These are phyloP conservation scores for Solea senegalensis DNA, from an alignment of 2,113 vertebrate genomes.

Conservation along the genomic window DNA sequence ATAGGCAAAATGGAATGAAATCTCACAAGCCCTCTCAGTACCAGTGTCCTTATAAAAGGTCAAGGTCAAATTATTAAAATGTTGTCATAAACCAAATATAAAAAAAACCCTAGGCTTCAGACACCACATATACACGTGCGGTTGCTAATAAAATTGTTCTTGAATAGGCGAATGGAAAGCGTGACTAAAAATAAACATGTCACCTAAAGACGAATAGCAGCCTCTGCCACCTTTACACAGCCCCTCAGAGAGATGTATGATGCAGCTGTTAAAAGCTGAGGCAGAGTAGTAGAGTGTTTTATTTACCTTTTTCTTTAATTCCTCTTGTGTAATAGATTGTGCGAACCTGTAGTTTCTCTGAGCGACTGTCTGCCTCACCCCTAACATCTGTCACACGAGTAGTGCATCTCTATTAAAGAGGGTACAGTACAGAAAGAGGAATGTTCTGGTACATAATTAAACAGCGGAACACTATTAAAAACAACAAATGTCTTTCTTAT, in stretches of 20 bases:
- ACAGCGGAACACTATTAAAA: background rate
- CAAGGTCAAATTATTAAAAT: background rate
- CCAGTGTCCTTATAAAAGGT: too few relatives aligned
- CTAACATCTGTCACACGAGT: slow-evolving; percentile 52
- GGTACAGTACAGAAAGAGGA: slow-evolving; percentile 33
- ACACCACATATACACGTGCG: slow-evolving; percentile 2
- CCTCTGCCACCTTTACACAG: slow-evolving; percentile 57
- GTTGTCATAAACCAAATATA: background rate
- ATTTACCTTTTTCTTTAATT: slow-evolving; percentile 59
- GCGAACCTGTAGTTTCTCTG: slow-evolving; percentile 55
- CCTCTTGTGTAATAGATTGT: slow-evolving; percentile 67
- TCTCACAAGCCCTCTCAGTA: too few relatives aligned
- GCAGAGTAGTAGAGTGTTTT: slow-evolving; percentile 50
- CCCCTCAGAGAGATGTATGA: slow-evolving; percentile 68
- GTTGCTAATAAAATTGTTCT: slow-evolving; percentile 31
- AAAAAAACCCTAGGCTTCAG: background rate
- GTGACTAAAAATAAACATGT: slow-evolving; percentile 75
- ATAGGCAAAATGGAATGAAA: too few relatives aligned
- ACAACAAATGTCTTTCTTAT: background rate
- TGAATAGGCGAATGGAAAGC: slow-evolving; percentile 36
- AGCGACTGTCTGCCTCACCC: slow-evolving; percentile 35
- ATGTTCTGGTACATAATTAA: slow-evolving; percentile 48
- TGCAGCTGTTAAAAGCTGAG: slow-evolving; percentile 60
- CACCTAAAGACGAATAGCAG: slow-evolving; percentile 73
- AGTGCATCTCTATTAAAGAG: slow-evolving; percentile 55